Evolutionary conservation across 2,888 invertebrate genomes (phyloP).

Genomic region (Aphodius sticticus): DNA sequence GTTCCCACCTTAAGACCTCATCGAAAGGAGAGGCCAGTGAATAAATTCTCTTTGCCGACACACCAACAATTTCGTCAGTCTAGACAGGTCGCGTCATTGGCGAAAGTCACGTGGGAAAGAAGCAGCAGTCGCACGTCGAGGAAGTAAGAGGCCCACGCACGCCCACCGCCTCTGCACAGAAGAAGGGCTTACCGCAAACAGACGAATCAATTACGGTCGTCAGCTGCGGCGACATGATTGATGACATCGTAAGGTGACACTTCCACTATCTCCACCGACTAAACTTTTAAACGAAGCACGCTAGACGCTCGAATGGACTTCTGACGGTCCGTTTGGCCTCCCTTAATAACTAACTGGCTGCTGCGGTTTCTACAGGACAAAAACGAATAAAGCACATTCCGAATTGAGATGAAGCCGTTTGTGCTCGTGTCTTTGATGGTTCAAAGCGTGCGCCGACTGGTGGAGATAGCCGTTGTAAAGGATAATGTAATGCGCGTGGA

Average conservation of each 20-base stretch:
- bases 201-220: neutral
- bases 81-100: neutral
- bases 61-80: neutral
- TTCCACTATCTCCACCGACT: neutral
- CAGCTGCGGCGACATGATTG: neutral
- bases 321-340: neutral
- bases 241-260: neutral
- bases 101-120: neutral
- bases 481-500: neutral
- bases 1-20: too few species aligned
- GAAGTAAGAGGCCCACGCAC: neutral
- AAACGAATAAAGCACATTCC: neutral
- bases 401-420: slow-evolving; percentile 4
- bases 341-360: neutral
- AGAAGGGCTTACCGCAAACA: neutral
- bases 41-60: neutral
- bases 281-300: neutral
- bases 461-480: neutral
- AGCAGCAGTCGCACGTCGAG: neutral
- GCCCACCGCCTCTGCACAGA: neutral
- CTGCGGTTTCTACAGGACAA: neutral
- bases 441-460: neutral
- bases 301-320: neutral
- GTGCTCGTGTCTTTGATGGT: neutral
- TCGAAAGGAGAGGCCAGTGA: neutral